phyloP scores from a whole-genome alignment of 2,797 vertebrate genomes.

The Acanthopagrus latus region DNA sequence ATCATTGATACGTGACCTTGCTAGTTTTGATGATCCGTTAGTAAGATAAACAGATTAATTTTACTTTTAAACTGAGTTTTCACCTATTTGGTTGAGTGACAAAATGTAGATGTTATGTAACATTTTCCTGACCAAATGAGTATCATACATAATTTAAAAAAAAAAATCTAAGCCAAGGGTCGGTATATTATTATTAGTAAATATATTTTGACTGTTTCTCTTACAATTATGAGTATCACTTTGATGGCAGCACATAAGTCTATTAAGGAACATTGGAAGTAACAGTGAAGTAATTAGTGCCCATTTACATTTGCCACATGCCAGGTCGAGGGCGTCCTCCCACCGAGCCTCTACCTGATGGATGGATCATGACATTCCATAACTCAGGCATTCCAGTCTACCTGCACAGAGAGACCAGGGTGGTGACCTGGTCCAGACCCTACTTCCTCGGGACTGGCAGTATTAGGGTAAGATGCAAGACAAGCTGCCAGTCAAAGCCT shows the following conservation, averaged over 20 bases:
- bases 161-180: not conserved
- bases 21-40: too few relatives aligned
- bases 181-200: not conserved
- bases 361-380: slow-evolving; percentile 99
- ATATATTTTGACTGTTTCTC: not conserved
- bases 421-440: slow-evolving; percentile 99
- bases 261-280: too few relatives aligned
- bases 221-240: not conserved
- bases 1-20: too few relatives aligned
- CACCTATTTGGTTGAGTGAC: not conserved
- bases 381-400: slow-evolving; percentile 99
- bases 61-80: not conserved
- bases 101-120: not conserved
- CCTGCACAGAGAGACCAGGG: slow-evolving; percentile 98
- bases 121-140: not conserved
- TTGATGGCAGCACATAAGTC: not conserved
- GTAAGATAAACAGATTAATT: too few relatives aligned
- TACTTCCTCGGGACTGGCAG: slow-evolving; percentile 99
- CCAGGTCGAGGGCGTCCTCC: slow-evolving; percentile 97
- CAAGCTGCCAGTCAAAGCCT: not conserved
- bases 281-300: not conserved
- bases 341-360: slow-evolving; percentile 98
- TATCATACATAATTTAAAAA: not conserved
- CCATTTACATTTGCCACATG: not conserved
- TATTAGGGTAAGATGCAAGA: slow-evolving; percentile 90